Evolutionary conservation across 2,797 vertebrate genomes (phyloP), one percentile per base, ranked within the genome.

Genomic region (Netta rufina): DNA sequence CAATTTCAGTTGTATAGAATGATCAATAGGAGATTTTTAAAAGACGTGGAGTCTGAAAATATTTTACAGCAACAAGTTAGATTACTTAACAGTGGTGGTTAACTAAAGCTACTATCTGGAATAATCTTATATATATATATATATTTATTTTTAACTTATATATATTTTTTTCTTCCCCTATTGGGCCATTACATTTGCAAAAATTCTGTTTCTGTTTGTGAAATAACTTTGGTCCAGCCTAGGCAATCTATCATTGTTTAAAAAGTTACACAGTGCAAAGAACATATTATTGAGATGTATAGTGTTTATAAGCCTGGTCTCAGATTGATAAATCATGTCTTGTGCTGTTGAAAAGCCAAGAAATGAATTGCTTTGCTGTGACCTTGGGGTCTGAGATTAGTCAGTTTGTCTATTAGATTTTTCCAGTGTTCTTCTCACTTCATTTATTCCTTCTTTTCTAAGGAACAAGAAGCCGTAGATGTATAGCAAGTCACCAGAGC

Each of bases 231-330:
- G 79, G 64, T 78, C 57, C 74, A 20, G 28, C 77, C 84, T 58
- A 88, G 90, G 93, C 80, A 93, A 97, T 98, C 95, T 95, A 28
- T 98, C 98, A 98, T 97, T 96, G 93, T 97, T 98, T 94, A 89
- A 92, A 96, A 98, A 97, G 94, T 98, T 97, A 97, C 96, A 97
- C 92, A 97, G 97, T 93, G 94, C 85, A 36, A 94, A 97, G 95
- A 97, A 97, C 96, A 56, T 97, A 97, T 98, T 97, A 98, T 97
- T 98, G 97, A 98, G 97, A 98, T 97, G 89, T 97, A 98, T 97
- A 95, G 97, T 98, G 97, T 98, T 98, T 98, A 94, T 96, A 96
- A 97, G 95, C 84, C 78, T 92, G 92, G 56, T 91, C 93, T 93
- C 72, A 67, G 89, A 98, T 96, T 97, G 98, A 98, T 98, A 97